Conservation (phyloP, 2,888 invertebrate genomes). For the Leucoma salicis region DNA sequence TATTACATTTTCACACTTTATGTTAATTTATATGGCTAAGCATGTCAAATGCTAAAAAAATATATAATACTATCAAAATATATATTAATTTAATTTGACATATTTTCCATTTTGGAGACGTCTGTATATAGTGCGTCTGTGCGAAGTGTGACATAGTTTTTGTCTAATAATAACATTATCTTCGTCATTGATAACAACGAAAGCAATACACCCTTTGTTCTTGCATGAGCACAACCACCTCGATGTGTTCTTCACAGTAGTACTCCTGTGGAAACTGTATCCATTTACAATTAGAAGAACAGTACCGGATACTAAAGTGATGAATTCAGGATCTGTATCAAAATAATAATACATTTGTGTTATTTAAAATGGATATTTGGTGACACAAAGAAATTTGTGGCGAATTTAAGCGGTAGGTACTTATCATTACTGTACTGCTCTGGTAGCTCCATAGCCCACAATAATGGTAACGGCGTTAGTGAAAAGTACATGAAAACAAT, state of each 20-base stretch:
- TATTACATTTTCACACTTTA: too few relatives aligned
- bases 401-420: too few relatives aligned
- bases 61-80: too few relatives aligned
- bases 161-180: constrained; percentile 9
- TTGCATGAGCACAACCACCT: constrained; percentile 29
- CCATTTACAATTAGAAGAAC: constrained; percentile 1
- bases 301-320: constrained; percentile 12
- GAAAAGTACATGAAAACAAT: too few relatives aligned
- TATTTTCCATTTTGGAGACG: background rate
- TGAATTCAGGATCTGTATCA: constrained; percentile 23
- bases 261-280: constrained; percentile 8
- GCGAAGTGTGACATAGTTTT: constrained; percentile 1
- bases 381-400: too few relatives aligned
- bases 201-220: constrained; percentile 19
- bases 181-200: constrained; percentile 16
- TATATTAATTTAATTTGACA: background rate
- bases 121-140: constrained; percentile 1
- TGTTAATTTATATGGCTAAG: too few relatives aligned
- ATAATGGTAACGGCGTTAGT: too few relatives aligned
- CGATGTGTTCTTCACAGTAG: background rate
- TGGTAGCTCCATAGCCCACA: too few relatives aligned
- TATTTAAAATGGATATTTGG: too few relatives aligned
- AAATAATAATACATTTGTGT: too few relatives aligned
- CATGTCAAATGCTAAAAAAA: too few relatives aligned
- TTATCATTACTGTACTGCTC: too few relatives aligned